Evolutionary conservation across 2,888 invertebrate genomes (phyloP).

Genomic region (Habroteleia sp.): DNA sequence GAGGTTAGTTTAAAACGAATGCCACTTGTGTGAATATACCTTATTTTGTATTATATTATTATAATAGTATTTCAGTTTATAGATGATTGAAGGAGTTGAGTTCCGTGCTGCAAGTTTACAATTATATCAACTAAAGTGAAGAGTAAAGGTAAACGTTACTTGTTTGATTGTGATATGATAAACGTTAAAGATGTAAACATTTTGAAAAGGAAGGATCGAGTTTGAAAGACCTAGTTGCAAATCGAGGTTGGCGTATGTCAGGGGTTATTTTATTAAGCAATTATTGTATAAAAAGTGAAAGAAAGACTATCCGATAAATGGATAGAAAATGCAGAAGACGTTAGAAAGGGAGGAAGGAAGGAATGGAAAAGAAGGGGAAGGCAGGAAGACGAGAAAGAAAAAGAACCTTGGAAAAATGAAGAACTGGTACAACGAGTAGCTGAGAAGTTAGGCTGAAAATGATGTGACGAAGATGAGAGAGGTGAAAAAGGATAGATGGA

Average conservation of each 20-base stretch:
- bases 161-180: too few species aligned
- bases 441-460: conserved; percentile 39
- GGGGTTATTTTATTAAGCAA: conserved; percentile 72
- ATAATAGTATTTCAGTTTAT: too few species aligned
- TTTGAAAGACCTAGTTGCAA: conserved; percentile 45
- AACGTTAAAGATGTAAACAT: too few species aligned
- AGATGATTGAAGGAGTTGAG: too few species aligned
- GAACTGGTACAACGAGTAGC: conserved; percentile 33
- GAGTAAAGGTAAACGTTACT: too few species aligned
- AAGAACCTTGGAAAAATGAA: conserved; percentile 13
- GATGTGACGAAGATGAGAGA: conserved; percentile 53
- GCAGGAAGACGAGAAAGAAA: conserved; percentile 7
- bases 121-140: too few species aligned
- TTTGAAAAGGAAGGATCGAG: conserved; percentile 27
- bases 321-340: conserved; percentile 35
- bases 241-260: conserved; percentile 51
- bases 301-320: too few species aligned
- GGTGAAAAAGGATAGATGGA: conserved; percentile 44
- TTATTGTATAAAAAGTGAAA: conserved; percentile 64
- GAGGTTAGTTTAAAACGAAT: neutral
- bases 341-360: conserved; percentile 19
- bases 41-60: too few species aligned
- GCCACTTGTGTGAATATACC: too few species aligned
- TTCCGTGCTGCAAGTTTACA: too few species aligned
- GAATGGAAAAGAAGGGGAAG: conserved; percentile 28